These are phyloP conservation scores for Psix sp. DNA, from an alignment of 1,140 invertebrate species.

Conservation along the genomic window DNA sequence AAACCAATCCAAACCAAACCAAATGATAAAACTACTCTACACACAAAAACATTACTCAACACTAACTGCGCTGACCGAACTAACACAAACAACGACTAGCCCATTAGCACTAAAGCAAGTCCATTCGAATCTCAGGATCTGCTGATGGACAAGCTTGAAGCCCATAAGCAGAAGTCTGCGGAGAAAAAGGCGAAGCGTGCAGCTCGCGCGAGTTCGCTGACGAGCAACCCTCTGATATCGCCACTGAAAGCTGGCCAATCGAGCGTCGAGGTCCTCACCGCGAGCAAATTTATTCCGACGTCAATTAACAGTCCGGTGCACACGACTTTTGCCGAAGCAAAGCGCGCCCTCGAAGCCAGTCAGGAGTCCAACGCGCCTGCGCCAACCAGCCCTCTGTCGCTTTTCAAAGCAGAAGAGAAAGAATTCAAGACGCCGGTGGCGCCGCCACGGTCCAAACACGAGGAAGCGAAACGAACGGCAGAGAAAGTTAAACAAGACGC, in stretches of 20 bases:
- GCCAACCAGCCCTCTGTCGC: conserved; percentile 10
- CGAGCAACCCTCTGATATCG: conserved; percentile 54
- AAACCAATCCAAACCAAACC: too few relatives aligned
- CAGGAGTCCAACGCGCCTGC: not conserved
- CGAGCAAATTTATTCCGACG: conserved; percentile 61
- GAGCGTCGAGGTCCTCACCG: conserved; percentile 23
- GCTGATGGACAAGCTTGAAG: conserved; percentile 86
- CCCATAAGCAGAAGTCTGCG: conserved; percentile 81
- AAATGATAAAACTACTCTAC: not conserved
- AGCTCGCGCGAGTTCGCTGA: conserved; percentile 70
- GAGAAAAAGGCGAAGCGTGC: conserved; percentile 78
- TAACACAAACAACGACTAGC: too few relatives aligned
- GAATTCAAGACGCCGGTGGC: conserved; percentile 75
- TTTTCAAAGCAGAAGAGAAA: conserved; percentile 26
- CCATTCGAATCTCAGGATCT: conserved; percentile 78
- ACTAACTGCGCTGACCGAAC: too few relatives aligned
- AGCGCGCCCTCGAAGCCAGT: conserved; percentile 50
- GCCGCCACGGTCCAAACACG: conserved; percentile 73
- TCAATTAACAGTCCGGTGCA: conserved; percentile 63
- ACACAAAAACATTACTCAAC: too few relatives aligned
- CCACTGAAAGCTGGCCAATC: conserved; percentile 53
- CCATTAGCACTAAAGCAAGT: too few relatives aligned
- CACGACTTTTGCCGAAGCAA: conserved; percentile 66
- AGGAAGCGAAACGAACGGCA: conserved; percentile 76
- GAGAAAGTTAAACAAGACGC: conserved; percentile 83